A percentile compares a stretch with the other conserved stretches of the same genome.
Conservation (phyloP, 1,140 invertebrate genomes). For the Acyrthosiphon pisum region DNA sequence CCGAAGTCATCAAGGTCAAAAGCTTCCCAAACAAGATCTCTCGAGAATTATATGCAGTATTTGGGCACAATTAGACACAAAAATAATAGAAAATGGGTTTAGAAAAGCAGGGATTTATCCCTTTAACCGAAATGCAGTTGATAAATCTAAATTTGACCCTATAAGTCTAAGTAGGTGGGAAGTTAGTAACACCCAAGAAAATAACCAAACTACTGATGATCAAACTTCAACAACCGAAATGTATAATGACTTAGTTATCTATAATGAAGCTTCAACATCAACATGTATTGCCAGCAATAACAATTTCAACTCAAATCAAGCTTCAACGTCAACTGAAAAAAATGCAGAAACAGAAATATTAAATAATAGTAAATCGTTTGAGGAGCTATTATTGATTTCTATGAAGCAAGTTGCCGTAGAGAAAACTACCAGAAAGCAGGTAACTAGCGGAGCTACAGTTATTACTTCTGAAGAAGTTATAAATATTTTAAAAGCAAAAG, state of each 20-base stretch:
- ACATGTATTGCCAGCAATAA: neutral
- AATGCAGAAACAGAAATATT: constrained; percentile 1
- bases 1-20: neutral
- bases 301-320: neutral
- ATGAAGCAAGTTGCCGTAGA: neutral
- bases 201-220: neutral
- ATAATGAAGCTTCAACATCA: constrained; percentile 18
- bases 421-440: too few relatives aligned
- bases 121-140: constrained; percentile 4
- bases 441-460: too few relatives aligned
- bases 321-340: constrained; percentile 17
- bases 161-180: neutral
- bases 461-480: too few relatives aligned
- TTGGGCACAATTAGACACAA: neutral
- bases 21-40: neutral
- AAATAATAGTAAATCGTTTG: neutral
- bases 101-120: constrained; percentile 2
- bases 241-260: constrained; percentile 17
- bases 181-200: neutral
- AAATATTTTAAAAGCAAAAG: too few relatives aligned
- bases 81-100: neutral
- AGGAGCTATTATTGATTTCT: constrained; percentile 1
- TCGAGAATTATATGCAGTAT: neutral
- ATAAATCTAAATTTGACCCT: constrained; percentile 26
- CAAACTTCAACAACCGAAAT: neutral